Evolutionary conservation across 2,888 invertebrate species (phyloP).

Genomic region (Tyria jacobaeae): DNA sequence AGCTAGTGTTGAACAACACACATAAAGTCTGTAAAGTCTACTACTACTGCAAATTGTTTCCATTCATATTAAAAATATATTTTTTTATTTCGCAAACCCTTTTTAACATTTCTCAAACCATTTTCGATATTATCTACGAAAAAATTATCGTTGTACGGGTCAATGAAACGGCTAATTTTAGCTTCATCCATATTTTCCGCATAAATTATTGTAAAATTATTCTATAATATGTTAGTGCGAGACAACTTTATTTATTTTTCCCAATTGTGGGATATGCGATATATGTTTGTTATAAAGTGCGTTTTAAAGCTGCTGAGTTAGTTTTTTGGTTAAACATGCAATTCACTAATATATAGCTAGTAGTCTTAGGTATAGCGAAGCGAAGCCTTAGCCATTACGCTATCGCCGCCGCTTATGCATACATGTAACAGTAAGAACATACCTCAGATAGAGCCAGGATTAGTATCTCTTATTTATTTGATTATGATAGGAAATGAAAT

Average conservation of each 20-base stretch:
- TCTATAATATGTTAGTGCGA: neutral
- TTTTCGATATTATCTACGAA: conserved; percentile 8
- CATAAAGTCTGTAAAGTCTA: neutral
- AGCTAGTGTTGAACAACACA: too few relatives aligned
- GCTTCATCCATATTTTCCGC: conserved; percentile 4
- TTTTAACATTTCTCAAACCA: neutral
- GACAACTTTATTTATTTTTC: conserved; percentile 4
- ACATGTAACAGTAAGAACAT: too few relatives aligned
- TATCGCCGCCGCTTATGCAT: too few relatives aligned
- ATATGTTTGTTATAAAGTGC: too few relatives aligned
- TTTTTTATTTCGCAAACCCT: neutral
- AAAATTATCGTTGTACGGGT: conserved; percentile 10
- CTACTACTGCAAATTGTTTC: neutral
- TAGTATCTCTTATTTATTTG: too few relatives aligned
- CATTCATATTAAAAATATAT: neutral
- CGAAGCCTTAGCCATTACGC: too few relatives aligned
- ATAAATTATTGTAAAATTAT: neutral
- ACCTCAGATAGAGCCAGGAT: neutral
- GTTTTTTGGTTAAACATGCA: too few relatives aligned
- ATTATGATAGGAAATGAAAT: neutral
- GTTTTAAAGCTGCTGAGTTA: too few relatives aligned
- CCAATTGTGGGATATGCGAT: neutral
- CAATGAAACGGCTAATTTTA: conserved; percentile 4
- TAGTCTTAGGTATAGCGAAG: too few relatives aligned
- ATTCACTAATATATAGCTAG: too few relatives aligned